These are phyloP conservation scores for Labroides dimidiatus DNA, from an alignment of 2,797 vertebrate species.

Conservation along the genomic window DNA sequence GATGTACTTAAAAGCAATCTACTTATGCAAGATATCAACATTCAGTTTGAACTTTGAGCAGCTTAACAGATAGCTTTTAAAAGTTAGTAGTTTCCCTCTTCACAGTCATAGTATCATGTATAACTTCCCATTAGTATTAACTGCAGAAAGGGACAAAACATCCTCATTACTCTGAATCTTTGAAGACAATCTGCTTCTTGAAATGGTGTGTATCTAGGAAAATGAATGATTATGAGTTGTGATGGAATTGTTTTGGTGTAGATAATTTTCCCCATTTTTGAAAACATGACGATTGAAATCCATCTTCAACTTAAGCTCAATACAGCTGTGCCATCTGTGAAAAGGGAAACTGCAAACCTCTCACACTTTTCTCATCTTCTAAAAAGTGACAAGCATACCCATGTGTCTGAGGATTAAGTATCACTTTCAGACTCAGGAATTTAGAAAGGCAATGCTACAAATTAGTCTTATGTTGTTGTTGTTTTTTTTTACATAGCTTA, in stretches of 20 bases:
- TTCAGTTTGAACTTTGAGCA: slow-evolving; percentile 3
- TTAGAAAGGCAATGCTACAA: slow-evolving; percentile 36
- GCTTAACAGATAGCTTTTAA: neutral
- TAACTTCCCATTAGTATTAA: neutral
- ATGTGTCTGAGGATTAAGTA: neutral
- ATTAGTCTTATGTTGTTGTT: slow-evolving; percentile 3
- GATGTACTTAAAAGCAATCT: neutral
- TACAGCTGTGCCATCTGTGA: slow-evolving; percentile 12
- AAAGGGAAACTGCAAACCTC: slow-evolving; percentile 17
- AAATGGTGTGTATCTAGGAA: too few species aligned
- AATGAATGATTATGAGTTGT: neutral
- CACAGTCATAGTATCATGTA: slow-evolving; percentile 3
- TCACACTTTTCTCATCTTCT: slow-evolving; percentile 6
- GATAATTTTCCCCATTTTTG: too few species aligned
- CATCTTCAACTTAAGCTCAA: neutral
- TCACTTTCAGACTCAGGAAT: slow-evolving; percentile 3
- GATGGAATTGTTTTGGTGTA: too few species aligned
- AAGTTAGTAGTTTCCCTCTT: slow-evolving; percentile 21
- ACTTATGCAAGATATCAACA: neutral
- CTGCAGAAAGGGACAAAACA: neutral
- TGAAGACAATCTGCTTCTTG: neutral
- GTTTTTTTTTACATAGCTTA: slow-evolving; percentile 66
- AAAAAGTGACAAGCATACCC: slow-evolving; percentile 1
- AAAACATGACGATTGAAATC: neutral
- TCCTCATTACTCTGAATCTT: neutral